Evolutionary conservation across 2,888 invertebrate genomes (phyloP), one percentile per base, ranked within the genome.

Genomic region (Nipponacmea schrenckii): DNA sequence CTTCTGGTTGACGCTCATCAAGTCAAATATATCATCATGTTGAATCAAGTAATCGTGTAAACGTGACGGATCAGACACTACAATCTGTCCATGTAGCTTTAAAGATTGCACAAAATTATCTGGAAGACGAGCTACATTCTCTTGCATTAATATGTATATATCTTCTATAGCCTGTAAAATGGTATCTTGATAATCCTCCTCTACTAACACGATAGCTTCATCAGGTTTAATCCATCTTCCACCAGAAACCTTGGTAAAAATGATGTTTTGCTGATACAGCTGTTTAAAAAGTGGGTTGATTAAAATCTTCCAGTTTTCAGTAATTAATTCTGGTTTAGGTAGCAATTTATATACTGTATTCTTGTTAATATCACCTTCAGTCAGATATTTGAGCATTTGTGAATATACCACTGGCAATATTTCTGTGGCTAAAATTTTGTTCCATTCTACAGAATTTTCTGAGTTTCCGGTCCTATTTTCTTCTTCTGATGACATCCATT

Each of bases 381-480:
- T 77, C 27, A 81, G 67, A 26, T 79, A 64, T 20, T 68, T 56
- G 10, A 85, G 45, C 20, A 80, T 73, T 24, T 65, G 56, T 31
- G 64, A 50, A 62, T 84, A 85, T 8, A 80, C 80, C 26, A 72
- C 64, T n/a, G 86, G 83, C 0, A 87, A 48, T 0, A 83, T 79
- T 72, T 87, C 85, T 15, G 64, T 68, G 15, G 86, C 72, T 2
- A 87, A 71, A 31, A 76, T 74, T n/a, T 80, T 72, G 73, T 87
- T 87, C 87, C 87, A 87, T 24, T 72, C 65, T 26, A 84, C 78
- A 14, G 78, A 62, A 68, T 80, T 83, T 74, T 85, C 86, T 24
- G 68, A 73, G 48, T 74, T 75, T 2, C 77, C 73, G 31, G 68
- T 26, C n/a, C 71, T 70, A 12, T 62, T 27, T 27, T 69, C 44